Evolutionary conservation across 2,113 vertebrate species (phyloP).

Genomic region (Aix galericulata): DNA sequence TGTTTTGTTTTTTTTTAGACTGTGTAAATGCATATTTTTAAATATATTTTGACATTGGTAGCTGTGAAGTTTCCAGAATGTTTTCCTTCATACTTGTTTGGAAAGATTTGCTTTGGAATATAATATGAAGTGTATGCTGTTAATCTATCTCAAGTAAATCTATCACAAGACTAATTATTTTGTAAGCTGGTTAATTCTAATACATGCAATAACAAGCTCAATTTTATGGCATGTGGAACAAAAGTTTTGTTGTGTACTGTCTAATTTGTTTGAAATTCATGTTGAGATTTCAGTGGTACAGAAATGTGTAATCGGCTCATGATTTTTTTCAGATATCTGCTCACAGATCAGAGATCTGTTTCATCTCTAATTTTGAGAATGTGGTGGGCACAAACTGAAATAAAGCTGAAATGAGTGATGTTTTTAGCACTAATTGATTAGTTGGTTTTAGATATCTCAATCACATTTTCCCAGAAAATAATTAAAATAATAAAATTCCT

Average conservation of each 20-base stretch:
- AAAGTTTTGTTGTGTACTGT: not conserved
- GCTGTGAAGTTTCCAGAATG: not conserved
- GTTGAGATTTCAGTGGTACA: not conserved
- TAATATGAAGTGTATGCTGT: not conserved
- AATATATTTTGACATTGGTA: not conserved
- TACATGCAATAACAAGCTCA: not conserved
- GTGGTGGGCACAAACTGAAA: not conserved
- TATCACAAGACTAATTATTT: not conserved
- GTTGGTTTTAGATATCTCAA: not conserved
- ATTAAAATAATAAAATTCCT: not conserved
- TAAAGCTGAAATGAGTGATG: not conserved
- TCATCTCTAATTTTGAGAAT: not conserved
- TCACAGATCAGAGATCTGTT: not conserved
- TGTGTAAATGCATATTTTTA: no score
- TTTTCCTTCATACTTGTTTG: not conserved
- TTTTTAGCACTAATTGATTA: not conserved
- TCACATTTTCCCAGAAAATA: not conserved
- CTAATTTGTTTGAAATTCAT: not conserved
- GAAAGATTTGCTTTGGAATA: not conserved
- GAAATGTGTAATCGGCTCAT: not conserved
- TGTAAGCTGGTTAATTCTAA: not conserved
- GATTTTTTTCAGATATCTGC: not conserved
- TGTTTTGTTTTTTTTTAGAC: not conserved
- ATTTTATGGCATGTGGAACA: not conserved
- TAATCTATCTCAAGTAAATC: not conserved